These are phyloP conservation scores for Gastrophysa polygoni DNA, from an alignment of 2,888 invertebrate species.

Conservation along the genomic window DNA sequence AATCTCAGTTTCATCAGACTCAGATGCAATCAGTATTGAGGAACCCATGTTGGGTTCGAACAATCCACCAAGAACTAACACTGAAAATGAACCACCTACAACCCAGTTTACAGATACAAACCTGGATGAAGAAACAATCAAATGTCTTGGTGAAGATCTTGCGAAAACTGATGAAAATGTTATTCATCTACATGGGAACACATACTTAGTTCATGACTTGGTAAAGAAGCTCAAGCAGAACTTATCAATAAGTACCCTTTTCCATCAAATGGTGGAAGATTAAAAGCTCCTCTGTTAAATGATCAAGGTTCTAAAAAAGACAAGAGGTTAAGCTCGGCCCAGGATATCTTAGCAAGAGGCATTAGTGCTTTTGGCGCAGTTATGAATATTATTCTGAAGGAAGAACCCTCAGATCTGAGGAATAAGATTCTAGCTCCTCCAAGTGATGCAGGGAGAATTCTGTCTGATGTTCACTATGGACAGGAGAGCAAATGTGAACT, in stretches of 20 bases:
- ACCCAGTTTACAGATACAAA: too few relatives aligned
- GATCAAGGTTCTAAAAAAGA: not conserved
- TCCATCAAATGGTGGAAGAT: not conserved
- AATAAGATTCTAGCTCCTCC: not conserved
- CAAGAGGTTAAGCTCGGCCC: not conserved
- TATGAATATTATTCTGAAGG: not conserved
- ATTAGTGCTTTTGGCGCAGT: not conserved
- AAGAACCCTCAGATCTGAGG: not conserved
- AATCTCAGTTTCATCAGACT: too few relatives aligned
- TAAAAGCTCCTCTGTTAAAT: slow-evolving; percentile 7
- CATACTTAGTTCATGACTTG: not conserved
- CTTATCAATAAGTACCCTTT: not conserved
- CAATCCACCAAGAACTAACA: too few relatives aligned
- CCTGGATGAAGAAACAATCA: too few relatives aligned
- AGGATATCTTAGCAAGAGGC: not conserved
- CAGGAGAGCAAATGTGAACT: slow-evolving; percentile 3
- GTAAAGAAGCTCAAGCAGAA: not conserved
- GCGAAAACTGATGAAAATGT: too few relatives aligned
- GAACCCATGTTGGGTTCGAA: too few relatives aligned
- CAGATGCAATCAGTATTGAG: too few relatives aligned
- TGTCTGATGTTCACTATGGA: slow-evolving; percentile 13
- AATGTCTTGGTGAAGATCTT: too few relatives aligned
- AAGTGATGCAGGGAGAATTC: slow-evolving; percentile 12
- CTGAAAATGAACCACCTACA: too few relatives aligned
- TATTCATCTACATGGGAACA: not conserved